phyloP scores from a whole-genome alignment of 2,113 vertebrate species.

The Pygoscelis antarcticus region DNA sequence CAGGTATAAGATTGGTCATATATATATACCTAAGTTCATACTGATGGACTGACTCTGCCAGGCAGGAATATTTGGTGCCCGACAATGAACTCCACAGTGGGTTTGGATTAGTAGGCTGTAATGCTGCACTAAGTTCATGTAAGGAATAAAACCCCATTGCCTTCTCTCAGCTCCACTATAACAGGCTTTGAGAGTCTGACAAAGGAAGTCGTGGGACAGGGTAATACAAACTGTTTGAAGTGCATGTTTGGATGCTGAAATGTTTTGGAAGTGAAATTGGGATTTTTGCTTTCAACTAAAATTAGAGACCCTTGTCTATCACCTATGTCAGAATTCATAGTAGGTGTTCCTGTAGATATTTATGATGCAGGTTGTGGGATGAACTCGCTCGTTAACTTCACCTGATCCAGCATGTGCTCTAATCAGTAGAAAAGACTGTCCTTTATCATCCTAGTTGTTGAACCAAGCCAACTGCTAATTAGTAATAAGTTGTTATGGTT shows the following conservation, averaged over 20 bases:
- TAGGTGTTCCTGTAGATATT: neutral
- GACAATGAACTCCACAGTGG: neutral
- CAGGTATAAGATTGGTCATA: neutral
- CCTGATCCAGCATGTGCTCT: neutral
- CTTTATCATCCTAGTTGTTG: neutral
- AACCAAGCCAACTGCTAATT: neutral
- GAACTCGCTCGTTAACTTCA: rapidly evolving
- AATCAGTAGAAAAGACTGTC: neutral
- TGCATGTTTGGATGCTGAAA: neutral
- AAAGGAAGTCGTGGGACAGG: neutral
- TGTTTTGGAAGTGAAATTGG: neutral
- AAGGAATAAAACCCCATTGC: neutral
- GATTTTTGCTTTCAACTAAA: neutral
- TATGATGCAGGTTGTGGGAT: neutral
- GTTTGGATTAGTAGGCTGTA: neutral
- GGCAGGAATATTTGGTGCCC: neutral
- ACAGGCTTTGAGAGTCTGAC: neutral
- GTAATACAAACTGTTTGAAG: neutral
- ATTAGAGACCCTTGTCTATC: neutral
- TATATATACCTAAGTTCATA: neutral
- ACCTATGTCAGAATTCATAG: too few species aligned
- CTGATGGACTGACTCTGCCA: neutral
- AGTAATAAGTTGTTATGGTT: neutral
- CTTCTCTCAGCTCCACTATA: neutral
- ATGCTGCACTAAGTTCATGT: neutral